These are phyloP conservation scores for Chrysomela aeneicollis DNA, from an alignment of 2,888 invertebrate species.

Conservation along the genomic window DNA sequence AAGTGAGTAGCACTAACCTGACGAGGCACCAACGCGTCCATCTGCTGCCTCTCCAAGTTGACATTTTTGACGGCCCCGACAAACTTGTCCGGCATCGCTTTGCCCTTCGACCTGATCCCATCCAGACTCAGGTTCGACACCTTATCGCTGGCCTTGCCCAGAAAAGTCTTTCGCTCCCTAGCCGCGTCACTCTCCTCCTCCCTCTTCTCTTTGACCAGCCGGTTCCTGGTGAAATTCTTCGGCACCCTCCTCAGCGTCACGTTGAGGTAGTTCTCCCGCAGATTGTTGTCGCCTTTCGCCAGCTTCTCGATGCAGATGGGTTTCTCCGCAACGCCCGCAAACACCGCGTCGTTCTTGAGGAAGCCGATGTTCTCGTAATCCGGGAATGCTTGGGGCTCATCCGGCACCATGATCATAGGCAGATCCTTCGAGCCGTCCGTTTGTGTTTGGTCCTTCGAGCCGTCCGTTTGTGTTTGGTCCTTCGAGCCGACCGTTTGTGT, in stretches of 20 bases:
- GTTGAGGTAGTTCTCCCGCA: slow-evolving; percentile 46
- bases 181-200: slow-evolving; percentile 31
- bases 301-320: slow-evolving; percentile 44
- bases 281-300: slow-evolving; percentile 42
- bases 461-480: too few species aligned
- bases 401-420: too few species aligned
- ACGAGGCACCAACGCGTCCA: too few species aligned
- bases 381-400: slow-evolving; percentile 41
- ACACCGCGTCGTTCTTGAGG: slow-evolving; percentile 54
- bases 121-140: slow-evolving; percentile 51
- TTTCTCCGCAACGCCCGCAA: slow-evolving; percentile 44
- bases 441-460: too few species aligned
- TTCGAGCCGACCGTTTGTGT: too few species aligned
- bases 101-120: slow-evolving; percentile 48
- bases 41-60: slow-evolving; percentile 22
- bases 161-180: slow-evolving; percentile 35
- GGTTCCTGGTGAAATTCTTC: slow-evolving; percentile 59
- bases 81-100: slow-evolving; percentile 51
- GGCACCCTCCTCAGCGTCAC: slow-evolving; percentile 55
- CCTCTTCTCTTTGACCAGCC: slow-evolving; percentile 50
- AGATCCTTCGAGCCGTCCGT: too few species aligned
- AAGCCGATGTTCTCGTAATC: slow-evolving; percentile 58
- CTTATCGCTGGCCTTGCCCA: slow-evolving; percentile 47
- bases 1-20: too few species aligned
- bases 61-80: slow-evolving; percentile 43